phyloP scores from a whole-genome alignment of 1,140 invertebrate species.

The Batillaria attramentaria region DNA sequence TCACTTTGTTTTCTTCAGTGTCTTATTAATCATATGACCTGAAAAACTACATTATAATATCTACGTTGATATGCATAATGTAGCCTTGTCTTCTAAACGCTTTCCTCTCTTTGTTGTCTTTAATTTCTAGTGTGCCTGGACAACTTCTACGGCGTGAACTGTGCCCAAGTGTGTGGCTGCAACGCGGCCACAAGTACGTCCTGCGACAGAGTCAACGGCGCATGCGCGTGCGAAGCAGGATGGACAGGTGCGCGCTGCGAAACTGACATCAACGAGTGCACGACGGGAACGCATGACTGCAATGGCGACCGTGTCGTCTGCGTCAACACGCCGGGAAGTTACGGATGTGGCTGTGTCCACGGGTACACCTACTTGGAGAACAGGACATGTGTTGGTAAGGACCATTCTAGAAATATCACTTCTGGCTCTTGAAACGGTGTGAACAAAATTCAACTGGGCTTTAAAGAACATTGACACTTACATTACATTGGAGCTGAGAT shows the following conservation, averaged over 20 bases:
- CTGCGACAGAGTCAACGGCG: conserved; percentile 24
- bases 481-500: not conserved
- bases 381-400: not conserved
- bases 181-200: not conserved
- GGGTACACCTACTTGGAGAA: conserved; percentile 12
- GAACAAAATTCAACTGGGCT: not conserved
- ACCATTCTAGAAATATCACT: not conserved
- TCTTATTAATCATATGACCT: not conserved
- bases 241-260: conserved; percentile 30
- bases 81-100: not conserved
- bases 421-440: not conserved
- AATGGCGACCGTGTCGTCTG: conserved; percentile 72
- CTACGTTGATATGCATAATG: not conserved
- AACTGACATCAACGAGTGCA: conserved; percentile 29
- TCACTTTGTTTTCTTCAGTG: not conserved
- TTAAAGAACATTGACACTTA: not conserved
- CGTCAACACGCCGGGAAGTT: conserved; percentile 83
- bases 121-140: conserved; percentile 15
- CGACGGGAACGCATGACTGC: not conserved
- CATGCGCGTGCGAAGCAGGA: conserved; percentile 21
- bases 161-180: not conserved
- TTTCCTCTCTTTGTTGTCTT: not conserved
- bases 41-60: not conserved
- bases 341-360: conserved; percentile 75
- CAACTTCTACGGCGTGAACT: conserved; percentile 4